Base-by-base conservation (phyloP, 2,113 vertebrate species). In the Lophius piscatorius region DNA sequence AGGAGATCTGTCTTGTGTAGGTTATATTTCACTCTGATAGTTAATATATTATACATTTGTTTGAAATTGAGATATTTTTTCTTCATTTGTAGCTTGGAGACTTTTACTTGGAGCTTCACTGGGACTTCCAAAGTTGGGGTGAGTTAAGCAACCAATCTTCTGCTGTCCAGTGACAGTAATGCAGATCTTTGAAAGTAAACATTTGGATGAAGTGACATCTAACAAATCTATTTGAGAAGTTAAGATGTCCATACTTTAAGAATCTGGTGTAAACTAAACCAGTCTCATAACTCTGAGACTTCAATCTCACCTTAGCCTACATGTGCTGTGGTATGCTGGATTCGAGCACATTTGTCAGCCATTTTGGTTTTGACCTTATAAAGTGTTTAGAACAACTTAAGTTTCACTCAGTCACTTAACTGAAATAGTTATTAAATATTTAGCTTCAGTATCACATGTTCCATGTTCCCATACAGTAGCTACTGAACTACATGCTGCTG, bases 121-220 rank as follows among this genome's bases (percentile, higher is more conserved):
- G 97, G 97, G 97, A 99, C 89, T 99, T 99, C 91, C 97, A 99
- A 92, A 99, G 97, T 87, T 99, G 97, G 97, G 97, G 97, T 99
- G 92, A 98, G 96, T 90, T 33, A 1, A 18, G 20, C 51, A 36
- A 0, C 13, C 10, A 11, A 17, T 6, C 52, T 18, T 44, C 22
- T 39, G 8, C 33, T 3, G 33, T 4, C 36, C 9, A 22, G 16
- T 23, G 16, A 38, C 20, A 38, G 10, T 7, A 21, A 31, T 16
- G 3, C 16, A 10, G n/a, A n/a, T n/a, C n/a, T n/a, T n/a, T n/a
- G n/a, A n/a, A n/a, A n/a, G n/a, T n/a, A n/a, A n/a, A n/a, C n/a
- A n/a, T n/a, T n/a, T n/a, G n/a, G n/a, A n/a, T n/a, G n/a, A n/a
- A n/a, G n/a, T n/a, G n/a, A n/a, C 46, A 76, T 50, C 34, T 56